Evolutionary conservation across 2,888 invertebrate species (phyloP), one percentile per base, ranked within the genome.

Genomic region (Synergus gifuensis): DNA sequence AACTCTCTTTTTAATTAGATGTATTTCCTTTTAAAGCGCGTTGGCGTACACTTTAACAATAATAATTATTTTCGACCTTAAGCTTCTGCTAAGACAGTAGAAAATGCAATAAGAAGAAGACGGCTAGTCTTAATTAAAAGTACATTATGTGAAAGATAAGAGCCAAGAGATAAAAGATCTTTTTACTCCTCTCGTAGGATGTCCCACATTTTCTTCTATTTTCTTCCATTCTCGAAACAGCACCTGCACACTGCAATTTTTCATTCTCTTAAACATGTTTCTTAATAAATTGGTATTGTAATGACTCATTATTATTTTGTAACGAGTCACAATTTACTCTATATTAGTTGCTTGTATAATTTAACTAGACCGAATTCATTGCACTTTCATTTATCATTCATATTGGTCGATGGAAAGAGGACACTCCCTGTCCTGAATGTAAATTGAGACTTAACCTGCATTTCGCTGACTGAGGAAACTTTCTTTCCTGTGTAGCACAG

Each of bases 401-500:
- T 73, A 28, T 28, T 54, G 73, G 11, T 73, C 36, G 73, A 54
- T 73, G 11, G 73, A 73, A 73, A 73, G 54, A 54, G 54, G 36
- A 54, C 36, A 54, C 54, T 49, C 54, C 40, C 73, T 49, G 69
- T 1, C n/a, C 36, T 54, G 73, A 73, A 54, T 73, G 16, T 73
- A 73, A 73, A 73, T 73, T 73, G 54, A 36, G 73, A 73, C 49
- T 66, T 67, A 69, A 69, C 73, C 49, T 73, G 54, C n/a, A 73
- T 73, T 73, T 73, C 36, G 73, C 73, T 73, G 36, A 73, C n/a
- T 73, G 54, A 73, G 49, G 36, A 73, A 73, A 73, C 54, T 54
- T 54, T 22, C 22, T 67, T 73, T 36, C 12, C 36, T 54, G 36
- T 54, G n/a, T 16, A 49, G 54, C 54, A 54, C 73, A 73, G 18